phyloP scores from a whole-genome alignment of 2,113 vertebrate species.

The rabbit (Oryctolagus cuniculus) region mOryCun1.1 NC_091443.1:56139001-56139500 shows the following conservation, averaged over 20 bases:
- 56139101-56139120: background rate
- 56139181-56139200: background rate
- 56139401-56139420: slow-evolving; percentile 67
- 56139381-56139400: slow-evolving; percentile 50
- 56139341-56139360: background rate
- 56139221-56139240: background rate
- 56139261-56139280: background rate
- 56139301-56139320: background rate
- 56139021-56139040: background rate
- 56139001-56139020: background rate
- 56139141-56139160: background rate
- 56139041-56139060: background rate
- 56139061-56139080: background rate
- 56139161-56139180: background rate
- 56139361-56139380: background rate
- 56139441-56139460: slow-evolving; percentile 56
- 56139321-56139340: background rate
- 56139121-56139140: background rate
- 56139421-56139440: background rate
- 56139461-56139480: slow-evolving; percentile 10
- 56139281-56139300: background rate
- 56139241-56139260: slow-evolving; percentile 8
- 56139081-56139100: background rate
- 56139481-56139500: background rate
- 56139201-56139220: background rate